phyloP scores from a whole-genome alignment of 2,888 invertebrate genomes.

The Megastigmus dorsalis region DNA sequence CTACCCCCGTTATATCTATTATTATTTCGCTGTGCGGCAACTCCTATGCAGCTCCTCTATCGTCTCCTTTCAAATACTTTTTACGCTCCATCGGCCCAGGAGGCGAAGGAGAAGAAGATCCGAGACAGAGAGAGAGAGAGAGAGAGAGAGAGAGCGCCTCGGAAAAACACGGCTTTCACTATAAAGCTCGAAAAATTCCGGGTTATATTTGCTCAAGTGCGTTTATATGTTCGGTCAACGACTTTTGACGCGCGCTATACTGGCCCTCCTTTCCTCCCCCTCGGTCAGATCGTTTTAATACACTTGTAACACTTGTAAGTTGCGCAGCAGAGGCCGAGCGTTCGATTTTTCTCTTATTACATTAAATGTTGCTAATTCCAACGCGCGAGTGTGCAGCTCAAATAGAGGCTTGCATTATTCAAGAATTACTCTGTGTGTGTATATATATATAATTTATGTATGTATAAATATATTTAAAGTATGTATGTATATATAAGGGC shows the following conservation, averaged over 20 bases:
- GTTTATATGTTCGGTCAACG: conserved; percentile 35
- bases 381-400: no score
- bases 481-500: conserved; percentile 73
- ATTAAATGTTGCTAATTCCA: no score
- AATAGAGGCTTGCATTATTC: conserved; percentile 69
- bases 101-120: not conserved
- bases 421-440: conserved; percentile 67
- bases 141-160: not conserved
- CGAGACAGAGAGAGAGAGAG: not conserved
- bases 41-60: not conserved
- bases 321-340: no score
- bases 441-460: no score
- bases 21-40: conserved; percentile 9
- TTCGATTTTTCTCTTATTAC: no score
- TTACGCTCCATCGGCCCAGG: not conserved
- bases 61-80: conserved; percentile 7
- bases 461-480: no score
- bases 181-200: conserved; percentile 34
- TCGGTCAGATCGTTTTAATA: no score
- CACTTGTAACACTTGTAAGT: no score
- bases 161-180: conserved; percentile 8
- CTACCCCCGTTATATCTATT: not conserved
- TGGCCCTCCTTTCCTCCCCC: no score
- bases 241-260: no score
- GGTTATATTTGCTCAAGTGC: conserved; percentile 39